A percentile compares a stretch with the other conserved stretches of the same genome.
Evolutionary conservation across 2,113 vertebrate species (phyloP).

Genomic region (Guaruba guarouba): DNA sequence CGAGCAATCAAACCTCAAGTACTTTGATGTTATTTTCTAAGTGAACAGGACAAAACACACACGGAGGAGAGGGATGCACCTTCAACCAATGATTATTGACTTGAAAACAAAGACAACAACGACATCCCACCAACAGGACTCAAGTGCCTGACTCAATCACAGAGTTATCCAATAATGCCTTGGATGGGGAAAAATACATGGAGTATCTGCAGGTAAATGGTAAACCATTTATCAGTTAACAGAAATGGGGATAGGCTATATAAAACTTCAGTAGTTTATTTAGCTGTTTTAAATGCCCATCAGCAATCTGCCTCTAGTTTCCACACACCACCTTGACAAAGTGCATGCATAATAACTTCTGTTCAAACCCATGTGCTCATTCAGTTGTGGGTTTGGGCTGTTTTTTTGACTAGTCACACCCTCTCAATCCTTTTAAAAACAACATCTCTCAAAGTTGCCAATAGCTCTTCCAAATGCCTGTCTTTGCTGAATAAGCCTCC

Average conservation of each 20-base stretch:
- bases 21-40: not conserved
- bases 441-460: slow-evolving; percentile 11
- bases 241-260: not conserved
- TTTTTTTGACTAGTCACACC: slow-evolving; percentile 25
- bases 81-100: not conserved
- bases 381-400: not conserved
- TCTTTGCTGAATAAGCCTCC: slow-evolving; percentile 63
- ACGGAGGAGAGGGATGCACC: not conserved
- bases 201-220: not conserved
- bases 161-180: not conserved
- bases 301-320: not conserved
- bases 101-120: not conserved
- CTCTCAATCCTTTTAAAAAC: not conserved
- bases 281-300: not conserved
- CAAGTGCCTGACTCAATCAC: not conserved
- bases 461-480: slow-evolving; percentile 15
- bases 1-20: not conserved
- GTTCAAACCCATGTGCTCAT: not conserved
- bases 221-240: not conserved
- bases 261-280: not conserved
- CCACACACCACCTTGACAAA: not conserved
- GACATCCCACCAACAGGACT: not conserved
- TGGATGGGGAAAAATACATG: not conserved
- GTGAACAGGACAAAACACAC: not conserved
- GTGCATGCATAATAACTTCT: not conserved